These are phyloP conservation scores for Falco biarmicus DNA, from an alignment of 2,797 vertebrate species.

Conservation along the genomic window DNA sequence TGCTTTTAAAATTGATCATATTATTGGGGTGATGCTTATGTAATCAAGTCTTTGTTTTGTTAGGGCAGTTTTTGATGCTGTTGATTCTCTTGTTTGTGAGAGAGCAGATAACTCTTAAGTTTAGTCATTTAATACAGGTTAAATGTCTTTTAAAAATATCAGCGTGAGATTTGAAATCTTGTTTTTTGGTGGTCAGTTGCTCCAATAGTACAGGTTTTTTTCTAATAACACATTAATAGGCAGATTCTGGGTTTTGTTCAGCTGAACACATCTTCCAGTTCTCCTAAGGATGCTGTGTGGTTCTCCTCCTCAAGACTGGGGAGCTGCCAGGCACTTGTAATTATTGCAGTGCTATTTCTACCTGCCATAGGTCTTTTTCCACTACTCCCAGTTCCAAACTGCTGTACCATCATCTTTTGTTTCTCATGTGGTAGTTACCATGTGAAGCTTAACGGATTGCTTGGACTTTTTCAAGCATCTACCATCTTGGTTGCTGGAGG, in stretches of 20 bases:
- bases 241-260: background rate
- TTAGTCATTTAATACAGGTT: background rate
- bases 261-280: background rate
- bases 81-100: rapidly evolving
- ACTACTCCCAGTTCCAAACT: background rate
- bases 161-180: background rate
- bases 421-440: rapidly evolving
- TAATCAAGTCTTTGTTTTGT: background rate
- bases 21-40: background rate
- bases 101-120: background rate
- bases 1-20: background rate
- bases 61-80: background rate
- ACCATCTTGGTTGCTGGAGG: background rate
- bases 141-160: background rate
- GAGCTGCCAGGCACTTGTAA: background rate
- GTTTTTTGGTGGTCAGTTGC: background rate
- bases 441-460: background rate
- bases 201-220: background rate
- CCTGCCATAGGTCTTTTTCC: background rate
- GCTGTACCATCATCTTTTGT: background rate
- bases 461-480: background rate
- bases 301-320: background rate
- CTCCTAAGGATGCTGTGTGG: background rate
- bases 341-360: rapidly evolving
- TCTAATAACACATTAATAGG: rapidly evolving